Conservation (phyloP, 1,140 invertebrate species). For the Drepana arcuata region DNA sequence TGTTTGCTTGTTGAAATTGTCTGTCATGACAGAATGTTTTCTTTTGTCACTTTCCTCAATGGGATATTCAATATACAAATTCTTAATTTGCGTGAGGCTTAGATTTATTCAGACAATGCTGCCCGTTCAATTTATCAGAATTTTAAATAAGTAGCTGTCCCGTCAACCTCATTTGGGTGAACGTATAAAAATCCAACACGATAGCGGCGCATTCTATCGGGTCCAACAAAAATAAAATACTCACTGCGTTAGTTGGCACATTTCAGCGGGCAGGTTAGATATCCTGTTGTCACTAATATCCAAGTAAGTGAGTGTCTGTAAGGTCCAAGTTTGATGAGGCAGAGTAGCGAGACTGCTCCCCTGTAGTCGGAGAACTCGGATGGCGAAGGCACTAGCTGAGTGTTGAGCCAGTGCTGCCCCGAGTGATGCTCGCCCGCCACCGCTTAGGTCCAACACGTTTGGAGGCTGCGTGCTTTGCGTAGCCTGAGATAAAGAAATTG, state of each 20-base stretch:
- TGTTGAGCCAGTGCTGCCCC: slow-evolving; percentile 41
- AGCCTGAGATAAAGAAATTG: slow-evolving; percentile 30
- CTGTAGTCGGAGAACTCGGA: slow-evolving; percentile 74
- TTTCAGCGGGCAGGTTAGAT: slow-evolving; percentile 74
- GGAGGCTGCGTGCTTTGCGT: slow-evolving; percentile 61
- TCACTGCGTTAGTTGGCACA: slow-evolving; percentile 77
- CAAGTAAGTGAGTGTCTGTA: slow-evolving; percentile 74
- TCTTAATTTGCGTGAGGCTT: too few species aligned
- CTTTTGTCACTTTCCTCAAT: too few species aligned
- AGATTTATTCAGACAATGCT: too few species aligned
- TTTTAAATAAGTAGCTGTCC: too few species aligned
- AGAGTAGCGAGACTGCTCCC: slow-evolving; percentile 73
- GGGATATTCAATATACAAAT: too few species aligned
- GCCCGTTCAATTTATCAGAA: too few species aligned
- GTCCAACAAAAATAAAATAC: slow-evolving; percentile 26
- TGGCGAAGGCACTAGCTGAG: slow-evolving; percentile 59
- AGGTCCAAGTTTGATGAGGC: slow-evolving; percentile 73
- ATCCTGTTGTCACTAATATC: slow-evolving; percentile 82
- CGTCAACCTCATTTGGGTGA: too few species aligned
- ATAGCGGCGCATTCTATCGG: too few species aligned
- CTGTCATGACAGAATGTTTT: too few species aligned
- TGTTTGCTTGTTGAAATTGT: too few species aligned
- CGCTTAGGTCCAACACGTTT: slow-evolving; percentile 71
- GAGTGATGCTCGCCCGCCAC: slow-evolving; percentile 64
- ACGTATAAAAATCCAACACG: too few species aligned